Base-by-base conservation (phyloP, 2,797 vertebrate genomes). In the Diceros bicornis region DNA sequence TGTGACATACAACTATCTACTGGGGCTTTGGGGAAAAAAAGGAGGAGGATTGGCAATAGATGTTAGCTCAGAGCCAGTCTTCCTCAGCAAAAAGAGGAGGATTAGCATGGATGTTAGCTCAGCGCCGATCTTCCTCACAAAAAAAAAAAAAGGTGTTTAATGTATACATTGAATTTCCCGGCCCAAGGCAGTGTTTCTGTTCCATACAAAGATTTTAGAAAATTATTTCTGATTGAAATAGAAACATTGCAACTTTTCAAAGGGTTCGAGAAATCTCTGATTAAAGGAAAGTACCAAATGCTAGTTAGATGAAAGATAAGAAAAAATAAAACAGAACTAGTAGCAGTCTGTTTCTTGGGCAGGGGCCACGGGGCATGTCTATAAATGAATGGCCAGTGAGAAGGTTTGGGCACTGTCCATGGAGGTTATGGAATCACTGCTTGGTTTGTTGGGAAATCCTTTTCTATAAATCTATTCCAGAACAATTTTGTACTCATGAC, bases 161-260 rank as follows among this genome's bases (percentile, higher is more conserved):
- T 92, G 37, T 64, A 4, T 78, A 18, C 68, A 47, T 89, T 95
- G 94, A 91, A 93, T 94, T 87, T 69, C 23, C 4, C 11, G 13
- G 25, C 14, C 37, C 55, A 18, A 23, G 50, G 6, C 32, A 83
- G 9, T 92, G 11, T 85, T 90, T 94, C 68, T 82, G 32, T 94
- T 94, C 96, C 47, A 25, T 81, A 72, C 32, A 93, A 50, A 77
- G 32, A 55, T 72, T 94, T 91, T 88, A 69, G 16, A 37, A 90
- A 93, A 32, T 66, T 71, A 68, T 91, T 96, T 93, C 25, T 61
- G 34, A 37, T 92, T 78, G 61, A 91, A 77, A 85, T 68, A 91
- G 75, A 92, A 95, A 52, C 59, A 69, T 37, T 93, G 25, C 18
- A 85, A 34, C 21, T 95, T 89, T 93, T 69, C 57, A 86, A 62